Conservation (phyloP, 2,888 invertebrate genomes). For the Clanis bilineata region DNA sequence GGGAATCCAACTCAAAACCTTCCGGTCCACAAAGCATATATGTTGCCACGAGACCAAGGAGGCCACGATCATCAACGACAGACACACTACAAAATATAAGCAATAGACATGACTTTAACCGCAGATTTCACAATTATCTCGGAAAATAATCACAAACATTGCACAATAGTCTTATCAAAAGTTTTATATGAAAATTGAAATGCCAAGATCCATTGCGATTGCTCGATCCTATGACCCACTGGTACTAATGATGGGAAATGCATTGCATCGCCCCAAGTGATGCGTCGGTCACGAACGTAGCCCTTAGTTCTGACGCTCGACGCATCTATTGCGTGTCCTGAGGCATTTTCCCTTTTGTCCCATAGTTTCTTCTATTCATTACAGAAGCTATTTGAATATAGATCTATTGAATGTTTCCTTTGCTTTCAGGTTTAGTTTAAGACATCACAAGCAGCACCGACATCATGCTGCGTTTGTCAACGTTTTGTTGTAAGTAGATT, state of each 20-base stretch:
- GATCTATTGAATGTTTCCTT: conserved; percentile 25
- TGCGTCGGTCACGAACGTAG: conserved; percentile 35
- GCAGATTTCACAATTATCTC: too few species aligned
- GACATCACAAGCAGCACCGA: conserved; percentile 61
- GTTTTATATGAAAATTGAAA: background rate
- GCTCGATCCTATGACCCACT: conserved; percentile 17
- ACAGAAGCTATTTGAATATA: background rate
- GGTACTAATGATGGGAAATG: conserved; percentile 26
- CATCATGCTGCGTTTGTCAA: conserved; percentile 76
- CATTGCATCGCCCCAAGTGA: conserved; percentile 36
- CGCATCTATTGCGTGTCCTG: conserved; percentile 15
- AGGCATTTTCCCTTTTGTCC: conserved; percentile 1
- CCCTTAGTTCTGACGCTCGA: conserved; percentile 16
- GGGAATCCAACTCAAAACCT: too few species aligned
- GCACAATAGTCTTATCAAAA: background rate
- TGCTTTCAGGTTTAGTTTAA: conserved; percentile 68
- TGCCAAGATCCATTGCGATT: background rate
- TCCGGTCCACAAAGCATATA: too few species aligned
- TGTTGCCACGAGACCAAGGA: too few species aligned
- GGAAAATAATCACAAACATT: too few species aligned
- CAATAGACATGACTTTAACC: too few species aligned
- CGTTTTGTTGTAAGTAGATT: conserved; percentile 69
- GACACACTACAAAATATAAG: too few species aligned
- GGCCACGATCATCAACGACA: too few species aligned
- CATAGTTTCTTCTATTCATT: background rate